Evolutionary conservation across 2,888 invertebrate genomes (phyloP).

Genomic region (Cheilosia impressa): DNA sequence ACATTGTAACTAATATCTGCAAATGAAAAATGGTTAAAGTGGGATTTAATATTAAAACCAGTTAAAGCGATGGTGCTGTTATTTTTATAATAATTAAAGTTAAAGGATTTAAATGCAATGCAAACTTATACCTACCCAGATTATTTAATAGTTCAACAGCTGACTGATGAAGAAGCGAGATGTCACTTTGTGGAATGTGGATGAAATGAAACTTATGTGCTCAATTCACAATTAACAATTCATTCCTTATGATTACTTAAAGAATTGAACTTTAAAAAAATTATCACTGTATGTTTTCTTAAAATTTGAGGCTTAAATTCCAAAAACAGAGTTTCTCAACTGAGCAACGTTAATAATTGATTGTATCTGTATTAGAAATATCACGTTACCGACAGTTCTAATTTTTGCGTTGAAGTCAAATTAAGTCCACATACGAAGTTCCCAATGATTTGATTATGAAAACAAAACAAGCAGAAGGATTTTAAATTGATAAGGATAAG

Average conservation of each 20-base stretch:
- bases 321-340: too few relatives aligned
- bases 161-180: slow-evolving; percentile 6
- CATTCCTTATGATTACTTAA: not conserved
- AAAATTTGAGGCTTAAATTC: too few relatives aligned
- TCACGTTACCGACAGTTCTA: too few relatives aligned
- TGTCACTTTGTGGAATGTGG: slow-evolving; percentile 7
- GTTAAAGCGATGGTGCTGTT: not conserved
- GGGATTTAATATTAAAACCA: not conserved
- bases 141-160: slow-evolving; percentile 26
- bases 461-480: too few relatives aligned
- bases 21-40: slow-evolving; percentile 15
- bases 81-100: slow-evolving; percentile 12
- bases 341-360: too few relatives aligned
- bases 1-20: slow-evolving; percentile 17
- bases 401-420: too few relatives aligned
- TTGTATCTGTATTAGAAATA: too few relatives aligned
- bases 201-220: slow-evolving; percentile 3
- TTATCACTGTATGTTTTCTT: too few relatives aligned
- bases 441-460: too few relatives aligned
- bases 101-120: slow-evolving; percentile 6
- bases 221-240: slow-evolving; percentile 26
- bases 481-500: too few relatives aligned
- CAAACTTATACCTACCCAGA: not conserved
- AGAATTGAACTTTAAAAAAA: too few relatives aligned
- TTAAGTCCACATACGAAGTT: too few relatives aligned